Evolutionary conservation across 1,140 invertebrate species (phyloP).

Genomic region (Drosophila willistoni): DNA sequence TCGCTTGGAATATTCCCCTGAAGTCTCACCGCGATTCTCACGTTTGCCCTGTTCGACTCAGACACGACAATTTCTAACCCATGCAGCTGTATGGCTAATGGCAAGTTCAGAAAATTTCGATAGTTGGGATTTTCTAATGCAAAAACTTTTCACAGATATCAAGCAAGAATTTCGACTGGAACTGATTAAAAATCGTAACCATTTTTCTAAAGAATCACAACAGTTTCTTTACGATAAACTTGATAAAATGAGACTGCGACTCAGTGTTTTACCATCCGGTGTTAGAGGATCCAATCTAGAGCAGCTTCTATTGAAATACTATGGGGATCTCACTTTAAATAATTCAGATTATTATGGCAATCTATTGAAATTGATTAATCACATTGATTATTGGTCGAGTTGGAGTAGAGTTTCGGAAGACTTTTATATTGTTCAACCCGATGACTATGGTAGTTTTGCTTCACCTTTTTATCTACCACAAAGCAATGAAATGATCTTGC

Average conservation of each 20-base stretch:
- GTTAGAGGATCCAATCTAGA: background rate
- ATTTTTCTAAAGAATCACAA: background rate
- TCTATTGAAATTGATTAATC: conserved; percentile 9
- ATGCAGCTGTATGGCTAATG: conserved; percentile 52
- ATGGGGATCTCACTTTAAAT: conserved; percentile 22
- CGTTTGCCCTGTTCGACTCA: conserved; percentile 43
- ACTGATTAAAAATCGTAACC: conserved; percentile 45
- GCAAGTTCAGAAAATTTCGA: conserved; percentile 20
- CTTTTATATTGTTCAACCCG: background rate
- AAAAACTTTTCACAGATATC: conserved; percentile 36
- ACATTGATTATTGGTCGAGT: background rate
- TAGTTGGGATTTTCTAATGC: conserved; percentile 17
- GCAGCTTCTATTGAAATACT: conserved; percentile 23
- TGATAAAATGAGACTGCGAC: conserved; percentile 32
- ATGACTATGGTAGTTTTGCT: conserved; percentile 42
- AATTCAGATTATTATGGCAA: conserved; percentile 52
- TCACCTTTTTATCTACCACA: conserved; percentile 44
- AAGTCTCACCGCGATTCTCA: background rate
- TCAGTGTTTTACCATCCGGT: conserved; percentile 46
- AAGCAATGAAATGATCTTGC: conserved; percentile 45
- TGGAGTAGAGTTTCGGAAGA: background rate
- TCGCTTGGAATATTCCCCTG: background rate
- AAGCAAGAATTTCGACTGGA: conserved; percentile 36
- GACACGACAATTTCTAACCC: conserved; percentile 40
- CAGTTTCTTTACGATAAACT: conserved; percentile 40